Evolutionary conservation across 2,888 invertebrate genomes (phyloP).

Genomic region (Nephrotoma flavescens): DNA sequence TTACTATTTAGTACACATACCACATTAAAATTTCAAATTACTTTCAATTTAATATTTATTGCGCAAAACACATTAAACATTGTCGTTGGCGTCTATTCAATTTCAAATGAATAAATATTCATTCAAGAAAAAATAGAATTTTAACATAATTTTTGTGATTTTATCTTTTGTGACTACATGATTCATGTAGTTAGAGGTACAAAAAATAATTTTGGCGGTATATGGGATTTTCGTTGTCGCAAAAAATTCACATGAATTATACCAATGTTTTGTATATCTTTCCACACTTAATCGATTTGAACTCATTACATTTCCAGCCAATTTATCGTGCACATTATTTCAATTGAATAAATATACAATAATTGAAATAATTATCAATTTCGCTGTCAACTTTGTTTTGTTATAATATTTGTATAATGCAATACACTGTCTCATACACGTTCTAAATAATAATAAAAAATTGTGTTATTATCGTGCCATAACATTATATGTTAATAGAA

Average conservation of each 20-base stretch:
- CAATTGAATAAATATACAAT: background rate
- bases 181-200: background rate
- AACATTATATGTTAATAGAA: background rate
- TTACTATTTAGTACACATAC: too few species aligned
- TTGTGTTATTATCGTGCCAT: background rate
- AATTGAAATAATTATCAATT: background rate
- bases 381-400: background rate
- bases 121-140: background rate
- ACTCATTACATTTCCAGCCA: background rate
- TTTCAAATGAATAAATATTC: background rate
- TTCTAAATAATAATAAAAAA: background rate
- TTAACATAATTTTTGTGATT: background rate
- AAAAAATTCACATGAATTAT: background rate
- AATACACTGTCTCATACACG: background rate
- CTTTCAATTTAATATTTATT: background rate
- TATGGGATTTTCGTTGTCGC: background rate
- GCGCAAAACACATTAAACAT: background rate
- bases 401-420: background rate
- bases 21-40: background rate
- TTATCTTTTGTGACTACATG: background rate
- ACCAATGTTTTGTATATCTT: background rate
- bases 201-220: background rate
- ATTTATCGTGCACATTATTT: background rate
- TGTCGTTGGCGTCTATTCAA: background rate
- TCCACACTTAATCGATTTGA: background rate